phyloP scores from a whole-genome alignment of 2,797 vertebrate species.

The Falco novaeseelandiae region DNA sequence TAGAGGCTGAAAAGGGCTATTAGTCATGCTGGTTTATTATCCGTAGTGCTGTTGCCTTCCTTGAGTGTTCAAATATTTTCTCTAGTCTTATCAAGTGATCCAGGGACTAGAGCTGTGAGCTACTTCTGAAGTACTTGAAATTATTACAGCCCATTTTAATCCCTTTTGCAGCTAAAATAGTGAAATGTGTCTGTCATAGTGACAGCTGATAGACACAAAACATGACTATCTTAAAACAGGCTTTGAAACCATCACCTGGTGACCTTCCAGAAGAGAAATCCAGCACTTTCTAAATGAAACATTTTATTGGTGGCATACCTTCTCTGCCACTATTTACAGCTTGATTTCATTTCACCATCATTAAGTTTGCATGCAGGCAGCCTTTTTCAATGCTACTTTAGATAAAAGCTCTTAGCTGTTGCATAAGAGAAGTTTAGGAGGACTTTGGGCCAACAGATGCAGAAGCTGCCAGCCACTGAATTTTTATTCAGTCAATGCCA shows the following conservation, averaged over 20 bases:
- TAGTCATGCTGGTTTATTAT: constrained; percentile 2
- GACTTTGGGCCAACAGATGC: not conserved
- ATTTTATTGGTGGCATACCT: not conserved
- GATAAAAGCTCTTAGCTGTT: not conserved
- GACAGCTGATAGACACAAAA: not conserved
- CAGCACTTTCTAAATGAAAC: not conserved
- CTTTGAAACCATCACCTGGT: not conserved
- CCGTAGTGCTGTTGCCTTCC: not conserved
- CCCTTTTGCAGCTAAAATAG: not conserved
- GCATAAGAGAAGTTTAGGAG: not conserved
- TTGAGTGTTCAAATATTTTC: constrained; percentile 39
- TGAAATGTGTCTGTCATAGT: not conserved
- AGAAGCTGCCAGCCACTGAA: not conserved
- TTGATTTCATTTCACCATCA: not conserved
- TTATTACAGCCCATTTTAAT: constrained; percentile 37
- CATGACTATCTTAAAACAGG: not conserved
- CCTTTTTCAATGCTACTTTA: not conserved
- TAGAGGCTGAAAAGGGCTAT: not conserved
- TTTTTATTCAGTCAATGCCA: not conserved
- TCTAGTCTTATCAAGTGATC: constrained; percentile 9
- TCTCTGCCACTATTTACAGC: not conserved
- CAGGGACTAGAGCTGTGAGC: not conserved
- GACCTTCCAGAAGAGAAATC: not conserved
- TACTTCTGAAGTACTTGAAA: constrained; percentile 26
- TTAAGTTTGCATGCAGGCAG: not conserved